Evolutionary conservation across 2,797 vertebrate genomes (phyloP).

Genomic region (Chelon labrosus): DNA sequence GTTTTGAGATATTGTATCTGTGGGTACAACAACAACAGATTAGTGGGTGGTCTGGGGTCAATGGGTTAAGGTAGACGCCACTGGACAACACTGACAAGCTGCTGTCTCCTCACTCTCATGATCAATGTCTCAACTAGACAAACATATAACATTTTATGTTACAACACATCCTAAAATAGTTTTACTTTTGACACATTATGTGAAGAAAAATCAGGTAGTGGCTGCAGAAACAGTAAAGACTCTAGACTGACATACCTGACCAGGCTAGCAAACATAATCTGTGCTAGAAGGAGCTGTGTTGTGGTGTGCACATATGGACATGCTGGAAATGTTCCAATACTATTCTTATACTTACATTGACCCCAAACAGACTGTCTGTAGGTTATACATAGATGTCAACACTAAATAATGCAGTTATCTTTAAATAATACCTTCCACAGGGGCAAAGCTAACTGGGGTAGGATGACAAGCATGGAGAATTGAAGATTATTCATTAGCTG

Average conservation of each 20-base stretch:
- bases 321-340: slow-evolving; percentile 25
- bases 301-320: neutral
- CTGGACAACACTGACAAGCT: slow-evolving; percentile 24
- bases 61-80: slow-evolving; percentile 31
- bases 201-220: neutral
- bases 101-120: slow-evolving; percentile 14
- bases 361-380: slow-evolving; percentile 19
- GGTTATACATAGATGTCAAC: slow-evolving; percentile 25
- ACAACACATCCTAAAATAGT: neutral
- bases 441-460: slow-evolving; percentile 7
- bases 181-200: neutral
- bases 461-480: slow-evolving; percentile 1
- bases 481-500: slow-evolving; percentile 14
- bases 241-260: neutral
- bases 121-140: slow-evolving; percentile 26
- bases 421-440: slow-evolving; percentile 27
- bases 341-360: slow-evolving; percentile 55
- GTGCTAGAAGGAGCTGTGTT: slow-evolving; percentile 5
- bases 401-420: slow-evolving; percentile 58
- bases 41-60: slow-evolving; percentile 45
- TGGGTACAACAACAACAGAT: slow-evolving; percentile 8
- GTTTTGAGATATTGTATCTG: neutral
- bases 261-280: neutral
- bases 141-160: no score
- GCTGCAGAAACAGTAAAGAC: neutral